phyloP scores from a whole-genome alignment of 30 jellyfish, hydroid and myxozoan genomes.

The Hydractinia symbiolongicarpus region DNA sequence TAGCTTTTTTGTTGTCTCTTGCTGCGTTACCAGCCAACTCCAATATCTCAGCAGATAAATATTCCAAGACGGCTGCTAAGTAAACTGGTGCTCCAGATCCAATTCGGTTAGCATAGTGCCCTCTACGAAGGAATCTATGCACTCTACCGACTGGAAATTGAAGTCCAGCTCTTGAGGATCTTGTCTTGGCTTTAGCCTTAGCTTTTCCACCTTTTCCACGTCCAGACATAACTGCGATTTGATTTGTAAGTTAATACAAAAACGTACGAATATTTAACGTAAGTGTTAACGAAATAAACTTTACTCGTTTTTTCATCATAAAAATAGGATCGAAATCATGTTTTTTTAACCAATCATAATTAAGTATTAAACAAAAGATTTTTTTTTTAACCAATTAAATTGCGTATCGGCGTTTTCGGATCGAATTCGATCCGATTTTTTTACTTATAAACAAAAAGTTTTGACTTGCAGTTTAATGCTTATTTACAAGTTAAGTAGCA shows the following conservation, averaged over 20 bases:
- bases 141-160: conserved; percentile 98
- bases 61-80: conserved; percentile 94
- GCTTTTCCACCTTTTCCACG: conserved; percentile 90
- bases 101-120: conserved; percentile 82
- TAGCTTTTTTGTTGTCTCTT: conserved; percentile 86
- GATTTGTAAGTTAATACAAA: no score
- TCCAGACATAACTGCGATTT: conserved; percentile 52
- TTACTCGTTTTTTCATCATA: no score
- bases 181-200: conserved; percentile 53
- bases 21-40: conserved; percentile 99
- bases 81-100: conserved; percentile 97
- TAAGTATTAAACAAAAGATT: no score
- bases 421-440: background rate
- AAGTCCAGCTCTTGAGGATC: conserved; percentile 92
- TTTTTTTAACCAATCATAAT: no score
- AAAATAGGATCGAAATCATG: no score
- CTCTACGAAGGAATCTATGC: conserved; percentile 71
- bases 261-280: no score
- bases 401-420: no score
- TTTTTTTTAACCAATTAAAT: no score
- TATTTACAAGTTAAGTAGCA: no score
- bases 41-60: conserved; percentile 90
- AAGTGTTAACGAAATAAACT: no score
- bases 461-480: no score
- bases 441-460: no score